Evolutionary conservation across 1,140 invertebrate genomes (phyloP), one percentile per base, ranked within the genome.

Genomic region (Whitmania pigra): DNA sequence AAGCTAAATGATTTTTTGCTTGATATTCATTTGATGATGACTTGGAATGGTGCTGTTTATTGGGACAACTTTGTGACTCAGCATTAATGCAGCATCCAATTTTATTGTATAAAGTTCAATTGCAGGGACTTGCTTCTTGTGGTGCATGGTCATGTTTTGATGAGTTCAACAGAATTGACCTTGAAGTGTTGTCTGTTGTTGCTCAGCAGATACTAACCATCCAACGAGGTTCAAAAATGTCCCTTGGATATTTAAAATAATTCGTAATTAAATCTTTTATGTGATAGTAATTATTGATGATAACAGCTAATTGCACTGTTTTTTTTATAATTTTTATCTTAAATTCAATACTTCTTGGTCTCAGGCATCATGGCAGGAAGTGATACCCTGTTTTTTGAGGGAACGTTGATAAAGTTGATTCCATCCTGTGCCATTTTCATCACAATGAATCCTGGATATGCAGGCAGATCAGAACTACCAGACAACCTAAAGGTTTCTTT

Each of bases 401-500:
- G 92, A 20, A 94, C 92, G 0, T 86, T 91, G 72, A 81, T 95
- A 11, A 88, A 85, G 15, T 81, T 97, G 57, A 90, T 95, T 82
- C 89, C 89, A 22, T 89, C 89, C 3, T 96, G 93, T 80, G 90
- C 92, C 4, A 89, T 94, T 9, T 96, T 95, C 77, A 95, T 95
- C 72, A 96, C 93, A 6, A 95, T 95, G 93, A 94, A 94, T 85
- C 92, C 92, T 17, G 81, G 92, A 71, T 94, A 95, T 80, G 91
- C 92, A 27, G 92, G 92, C 2, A 85, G 92, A 75, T 90, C 90
- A 0, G 92, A 95, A 80, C 82, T 95, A 27, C 93, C 93, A 0
- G 92, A 95, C 81, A 96, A 95, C 84, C 83, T 95, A 20, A 95
- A 94, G 87, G 91, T 53, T 27, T 13, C 36, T 70, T 70, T 63